Percentiles rank a stretch among this genome's conserved stretches.
These are phyloP conservation scores for Eueremaeus valkanovi DNA, from an alignment of 2,888 invertebrate genomes.

Conservation along the genomic window DNA sequence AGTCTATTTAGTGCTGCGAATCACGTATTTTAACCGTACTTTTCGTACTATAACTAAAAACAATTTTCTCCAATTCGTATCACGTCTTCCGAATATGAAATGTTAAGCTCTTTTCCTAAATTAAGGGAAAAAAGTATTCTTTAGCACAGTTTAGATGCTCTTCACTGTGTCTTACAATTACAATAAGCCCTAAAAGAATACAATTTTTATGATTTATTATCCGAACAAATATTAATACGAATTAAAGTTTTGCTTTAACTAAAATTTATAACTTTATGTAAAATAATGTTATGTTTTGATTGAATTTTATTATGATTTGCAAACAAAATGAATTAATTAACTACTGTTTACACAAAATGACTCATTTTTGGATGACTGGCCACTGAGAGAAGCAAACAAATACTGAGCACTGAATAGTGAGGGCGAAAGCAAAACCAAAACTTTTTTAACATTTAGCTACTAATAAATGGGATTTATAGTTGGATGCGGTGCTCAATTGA, in stretches of 20 bases:
- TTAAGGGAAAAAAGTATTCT: neutral
- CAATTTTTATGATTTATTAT: no score
- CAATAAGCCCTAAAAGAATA: no score
- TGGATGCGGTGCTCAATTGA: slow-evolving; percentile 35
- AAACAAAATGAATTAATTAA: neutral
- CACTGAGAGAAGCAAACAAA: neutral
- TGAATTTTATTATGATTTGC: no score
- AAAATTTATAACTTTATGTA: no score
- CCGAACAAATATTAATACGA: no score
- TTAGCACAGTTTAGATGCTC: neutral
- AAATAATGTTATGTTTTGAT: no score
- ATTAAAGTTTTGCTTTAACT: no score
- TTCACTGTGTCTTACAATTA: neutral
- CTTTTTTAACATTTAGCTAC: slow-evolving; percentile 6
- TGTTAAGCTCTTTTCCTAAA: slow-evolving; percentile 3
- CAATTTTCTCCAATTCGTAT: neutral
- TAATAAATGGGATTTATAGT: slow-evolving; percentile 10
- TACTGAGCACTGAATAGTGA: neutral
- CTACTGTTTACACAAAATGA: neutral
- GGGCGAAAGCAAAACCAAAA: neutral
- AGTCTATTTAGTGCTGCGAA: slow-evolving; percentile 10
- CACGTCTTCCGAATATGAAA: neutral
- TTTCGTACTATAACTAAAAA: neutral
- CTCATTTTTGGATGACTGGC: neutral
- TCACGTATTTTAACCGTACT: neutral